Percentiles rank a stretch among this genome's conserved stretches.
Conservation (phyloP, 2,888 invertebrate species). For the Drosophila mimica region DNA sequence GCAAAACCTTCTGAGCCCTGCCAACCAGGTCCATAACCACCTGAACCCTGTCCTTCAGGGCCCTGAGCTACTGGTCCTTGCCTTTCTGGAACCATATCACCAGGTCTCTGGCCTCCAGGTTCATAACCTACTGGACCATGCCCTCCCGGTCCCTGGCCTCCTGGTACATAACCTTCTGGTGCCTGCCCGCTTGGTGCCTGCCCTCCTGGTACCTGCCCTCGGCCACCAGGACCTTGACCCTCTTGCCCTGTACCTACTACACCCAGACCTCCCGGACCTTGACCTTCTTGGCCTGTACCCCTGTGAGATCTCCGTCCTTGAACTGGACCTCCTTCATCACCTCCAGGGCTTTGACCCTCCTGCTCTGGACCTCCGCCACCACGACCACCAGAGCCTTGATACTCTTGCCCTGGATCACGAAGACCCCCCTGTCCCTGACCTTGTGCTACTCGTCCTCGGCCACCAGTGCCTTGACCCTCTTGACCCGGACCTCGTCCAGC, state of each 20-base stretch:
- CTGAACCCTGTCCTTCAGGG: not conserved
- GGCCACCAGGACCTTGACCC: not conserved
- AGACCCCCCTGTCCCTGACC: too few species aligned
- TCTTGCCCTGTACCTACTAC: not conserved
- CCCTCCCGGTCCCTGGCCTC: not conserved
- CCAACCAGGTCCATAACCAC: not conserved
- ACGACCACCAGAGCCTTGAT: too few species aligned
- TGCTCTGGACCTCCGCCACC: not conserved
- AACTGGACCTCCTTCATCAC: not conserved
- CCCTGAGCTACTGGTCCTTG: not conserved
- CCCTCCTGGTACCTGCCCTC: too few species aligned
- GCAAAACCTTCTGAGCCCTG: not conserved
- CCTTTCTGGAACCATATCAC: not conserved
- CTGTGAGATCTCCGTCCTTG: not conserved
- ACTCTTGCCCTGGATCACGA: too few species aligned
- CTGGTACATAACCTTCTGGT: not conserved
- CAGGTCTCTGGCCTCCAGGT: not conserved
- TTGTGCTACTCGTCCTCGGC: too few species aligned
- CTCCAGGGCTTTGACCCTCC: not conserved
- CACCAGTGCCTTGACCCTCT: too few species aligned
- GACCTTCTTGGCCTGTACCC: conserved; percentile 1
- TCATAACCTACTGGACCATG: conserved; percentile 2
- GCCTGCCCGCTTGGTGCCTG: not conserved
- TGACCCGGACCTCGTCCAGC: not conserved
- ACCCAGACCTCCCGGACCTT: not conserved